Base-by-base conservation (phyloP, 2,888 invertebrate species). In the Tenthredo notha region DNA sequence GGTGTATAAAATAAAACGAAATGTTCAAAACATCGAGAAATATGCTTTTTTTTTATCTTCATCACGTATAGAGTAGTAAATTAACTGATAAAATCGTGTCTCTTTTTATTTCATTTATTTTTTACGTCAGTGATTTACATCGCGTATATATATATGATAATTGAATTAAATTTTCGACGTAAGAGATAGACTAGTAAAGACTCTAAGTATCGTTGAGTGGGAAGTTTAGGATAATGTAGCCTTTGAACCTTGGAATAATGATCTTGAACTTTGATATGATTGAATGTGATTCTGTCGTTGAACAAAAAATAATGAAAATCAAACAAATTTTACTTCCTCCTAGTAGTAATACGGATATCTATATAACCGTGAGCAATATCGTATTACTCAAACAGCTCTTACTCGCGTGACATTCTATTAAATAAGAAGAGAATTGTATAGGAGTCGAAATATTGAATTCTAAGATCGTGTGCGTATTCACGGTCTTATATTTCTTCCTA, bases 121-220 rank as follows among this genome's bases (percentile, higher is more conserved):
- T 15, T 7, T 54, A n/a, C 12, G 7, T 54, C 54, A n/a, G 54
- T n/a, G 54, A 54, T n/a, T 54, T n/a, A 54, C 54, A 54, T 54
- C 54, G 54, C 54, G 54, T 54, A 54, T n/a, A 54, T 54, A n/a
- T n/a, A 54, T 54, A n/a, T n/a, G 54, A 54, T 54, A 54, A 54
- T 54, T 54, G n/a, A n/a, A 54, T 54, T n/a, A n/a, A 54, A 54
- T 54, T 54, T n/a, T 1, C 7, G 6, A 54, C 7, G 54, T n/a
- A 54, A 54, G n/a, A 50, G 50, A 50, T 2, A 18, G n/a, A n/a
- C n/a, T n/a, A 54, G 54, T 54, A 6, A 54, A 54, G n/a, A 54
- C n/a, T 54, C n/a, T 7, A n/a, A n/a, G 18, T 54, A 54, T n/a
- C n/a, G 54, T 54, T n/a, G 54, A 54, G 54, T 54, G n/a, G 54